Percentiles rank a stretch among this genome's conserved stretches.
Evolutionary conservation across 1,140 invertebrate genomes (phyloP).

Genomic region (Hylaeus anthracinus): DNA sequence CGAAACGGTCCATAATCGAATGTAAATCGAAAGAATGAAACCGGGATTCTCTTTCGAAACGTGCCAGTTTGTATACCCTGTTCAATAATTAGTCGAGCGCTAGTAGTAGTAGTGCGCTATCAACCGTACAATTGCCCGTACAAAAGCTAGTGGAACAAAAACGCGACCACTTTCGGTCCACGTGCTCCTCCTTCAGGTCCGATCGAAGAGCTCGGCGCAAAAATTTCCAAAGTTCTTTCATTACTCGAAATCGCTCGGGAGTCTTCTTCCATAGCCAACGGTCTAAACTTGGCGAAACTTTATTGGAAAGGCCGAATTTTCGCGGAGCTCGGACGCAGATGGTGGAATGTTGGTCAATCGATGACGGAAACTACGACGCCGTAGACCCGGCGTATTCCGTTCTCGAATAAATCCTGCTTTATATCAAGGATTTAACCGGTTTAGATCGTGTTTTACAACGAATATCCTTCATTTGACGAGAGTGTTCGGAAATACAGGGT

Average conservation of each 20-base stretch:
- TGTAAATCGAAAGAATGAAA: too few relatives aligned
- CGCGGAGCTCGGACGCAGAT: background rate
- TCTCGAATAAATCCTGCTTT: background rate
- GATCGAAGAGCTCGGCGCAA: background rate
- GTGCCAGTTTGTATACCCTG: too few relatives aligned
- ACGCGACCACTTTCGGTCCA: background rate
- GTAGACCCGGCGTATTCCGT: background rate
- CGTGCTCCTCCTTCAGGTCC: background rate
- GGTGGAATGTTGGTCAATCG: background rate
- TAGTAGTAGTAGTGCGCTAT: too few relatives aligned
- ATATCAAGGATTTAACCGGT: background rate
- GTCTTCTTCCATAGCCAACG: too few relatives aligned
- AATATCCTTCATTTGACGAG: background rate
- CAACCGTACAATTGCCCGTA: too few relatives aligned
- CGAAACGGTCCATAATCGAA: too few relatives aligned
- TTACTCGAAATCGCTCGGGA: background rate
- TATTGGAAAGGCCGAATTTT: background rate
- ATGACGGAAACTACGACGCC: background rate
- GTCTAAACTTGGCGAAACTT: background rate
- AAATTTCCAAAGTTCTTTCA: conserved; percentile 30
- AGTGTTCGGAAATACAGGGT: too few relatives aligned
- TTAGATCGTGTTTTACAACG: background rate
- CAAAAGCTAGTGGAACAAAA: background rate
- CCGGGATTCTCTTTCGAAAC: too few relatives aligned
- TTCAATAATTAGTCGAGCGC: too few relatives aligned